Evolutionary conservation across 1,140 invertebrate genomes (phyloP), one percentile per base, ranked within the genome.

Genomic region (Macrobrachium rosenbergii): DNA sequence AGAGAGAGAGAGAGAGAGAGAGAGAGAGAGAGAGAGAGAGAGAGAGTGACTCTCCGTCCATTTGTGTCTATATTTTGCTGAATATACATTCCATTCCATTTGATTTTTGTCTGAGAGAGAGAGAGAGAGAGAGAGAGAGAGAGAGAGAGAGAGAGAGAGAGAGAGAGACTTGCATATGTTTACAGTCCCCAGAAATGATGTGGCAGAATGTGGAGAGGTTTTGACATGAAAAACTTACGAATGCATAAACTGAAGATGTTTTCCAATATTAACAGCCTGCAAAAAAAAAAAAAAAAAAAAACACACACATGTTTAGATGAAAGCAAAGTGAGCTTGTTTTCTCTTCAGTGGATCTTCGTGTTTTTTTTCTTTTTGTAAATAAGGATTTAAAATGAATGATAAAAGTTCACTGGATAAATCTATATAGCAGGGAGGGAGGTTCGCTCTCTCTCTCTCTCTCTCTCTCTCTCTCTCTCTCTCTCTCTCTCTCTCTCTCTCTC

Each of bases 111-210:
- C n/a, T n/a, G 28, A 37, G 28, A 37, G 28, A 37, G 28, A 52
- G 52, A 52, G 52, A 52, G 52, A 52, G 52, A 52, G 52, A 52
- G 52, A 52, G 52, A 52, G 52, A n/a, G 67, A 69, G n/a, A 69
- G 67, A 69, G n/a, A 69, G 67, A 69, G n/a, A 69, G 67, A 69
- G 8, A 69, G 67, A 69, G 8, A 69, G 67, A 69, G 21, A 69
- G 67, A 69, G 8, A 69, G n/a, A 69, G 14, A 69, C 14, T 17
- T 19, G 19, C 2, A 69, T 23, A 28, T 23, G n/a, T 23, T n/a
- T 23, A 28, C 11, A 1, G 14, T 21, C 14, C n/a, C 21, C 2
- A 11, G 19, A 69, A 28, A 69, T 14, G 19, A 28, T 12, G 0
- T 23, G n/a, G 28, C 14, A 69, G 67, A 21, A 21, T 11, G 16